Evolutionary conservation across 2,797 vertebrate genomes (phyloP).

Genomic region (Mustela erminea): DNA sequence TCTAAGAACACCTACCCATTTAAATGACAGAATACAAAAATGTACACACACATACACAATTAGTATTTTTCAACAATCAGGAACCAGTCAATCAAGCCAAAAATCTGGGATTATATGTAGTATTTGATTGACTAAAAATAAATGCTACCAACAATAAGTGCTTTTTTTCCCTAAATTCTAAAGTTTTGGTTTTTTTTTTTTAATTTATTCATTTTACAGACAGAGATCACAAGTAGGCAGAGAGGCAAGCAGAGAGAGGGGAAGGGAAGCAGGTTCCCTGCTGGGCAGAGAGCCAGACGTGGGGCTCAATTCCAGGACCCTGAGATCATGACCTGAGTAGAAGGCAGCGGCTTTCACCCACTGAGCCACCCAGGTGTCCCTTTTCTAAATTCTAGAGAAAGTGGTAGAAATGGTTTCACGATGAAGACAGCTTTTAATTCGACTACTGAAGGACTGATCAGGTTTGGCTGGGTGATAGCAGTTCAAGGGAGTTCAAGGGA

Average conservation of each 20-base stretch:
- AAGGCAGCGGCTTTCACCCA: too few species aligned
- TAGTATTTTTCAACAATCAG: background rate
- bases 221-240: too few species aligned
- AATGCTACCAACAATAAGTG: background rate
- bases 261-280: too few species aligned
- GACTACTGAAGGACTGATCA: background rate
- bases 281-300: too few species aligned
- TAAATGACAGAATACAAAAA: slow-evolving; percentile 30
- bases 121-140: slow-evolving; percentile 18
- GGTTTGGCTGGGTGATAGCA: background rate
- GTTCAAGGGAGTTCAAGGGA: background rate
- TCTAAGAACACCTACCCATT: background rate
- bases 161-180: background rate
- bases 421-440: background rate
- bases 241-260: too few species aligned
- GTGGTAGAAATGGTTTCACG: background rate
- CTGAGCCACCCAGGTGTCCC: too few species aligned
- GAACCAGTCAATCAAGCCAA: background rate
- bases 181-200: too few species aligned
- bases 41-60: background rate
- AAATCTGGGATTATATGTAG: background rate
- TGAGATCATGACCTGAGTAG: too few species aligned
- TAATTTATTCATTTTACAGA: too few species aligned
- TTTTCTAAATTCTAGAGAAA: background rate
- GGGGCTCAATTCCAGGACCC: too few species aligned